Conservation (phyloP, 2,888 invertebrate species). For the Sepioteuthis lessoniana region DNA sequence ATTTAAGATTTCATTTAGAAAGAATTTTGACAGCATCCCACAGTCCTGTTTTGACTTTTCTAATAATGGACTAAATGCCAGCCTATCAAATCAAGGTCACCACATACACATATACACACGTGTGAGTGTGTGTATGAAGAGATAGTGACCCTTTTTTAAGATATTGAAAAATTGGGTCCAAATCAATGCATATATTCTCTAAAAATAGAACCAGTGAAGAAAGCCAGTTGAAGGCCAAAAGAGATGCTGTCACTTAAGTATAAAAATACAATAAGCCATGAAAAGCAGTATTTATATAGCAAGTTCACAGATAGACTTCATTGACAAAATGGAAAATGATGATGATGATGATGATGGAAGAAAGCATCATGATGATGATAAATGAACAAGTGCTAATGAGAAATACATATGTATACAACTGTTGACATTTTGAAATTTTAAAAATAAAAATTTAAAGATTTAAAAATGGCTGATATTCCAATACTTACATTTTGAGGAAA, state of each 20-base stretch:
- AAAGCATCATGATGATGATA: not conserved
- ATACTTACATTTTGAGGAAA: conserved; percentile 54
- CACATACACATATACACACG: not conserved
- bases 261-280: not conserved
- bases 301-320: not conserved
- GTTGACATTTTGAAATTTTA: not conserved
- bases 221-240: not conserved
- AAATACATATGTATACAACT: not conserved
- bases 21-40: not conserved
- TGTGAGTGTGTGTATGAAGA: not conserved
- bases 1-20: not conserved
- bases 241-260: not conserved
- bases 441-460: not conserved
- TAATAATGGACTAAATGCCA: not conserved
- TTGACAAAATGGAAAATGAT: not conserved
- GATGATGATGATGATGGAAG: not conserved
- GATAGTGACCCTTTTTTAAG: not conserved
- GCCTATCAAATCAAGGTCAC: not conserved
- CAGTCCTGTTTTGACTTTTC: not conserved
- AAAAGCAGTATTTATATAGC: not conserved
- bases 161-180: not conserved
- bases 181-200: too few relatives aligned
- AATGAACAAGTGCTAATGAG: not conserved
- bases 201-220: not conserved
- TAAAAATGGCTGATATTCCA: not conserved